Evolutionary conservation across 2,888 invertebrate genomes (phyloP).

Genomic region (Fragum sueziense): DNA sequence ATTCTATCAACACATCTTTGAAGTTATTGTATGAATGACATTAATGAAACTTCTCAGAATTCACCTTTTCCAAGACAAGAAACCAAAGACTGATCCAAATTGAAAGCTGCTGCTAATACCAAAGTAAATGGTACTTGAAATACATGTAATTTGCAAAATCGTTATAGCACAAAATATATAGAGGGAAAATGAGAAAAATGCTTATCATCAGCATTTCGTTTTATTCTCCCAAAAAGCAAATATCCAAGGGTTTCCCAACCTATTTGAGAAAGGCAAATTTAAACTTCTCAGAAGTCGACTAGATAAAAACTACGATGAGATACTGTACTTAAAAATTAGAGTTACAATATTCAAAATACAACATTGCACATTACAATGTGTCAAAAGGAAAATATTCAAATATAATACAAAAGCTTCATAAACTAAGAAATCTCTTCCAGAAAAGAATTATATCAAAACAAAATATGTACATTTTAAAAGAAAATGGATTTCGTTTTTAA

Average conservation of each 20-base stretch:
- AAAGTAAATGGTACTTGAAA: too few species aligned
- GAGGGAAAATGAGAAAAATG: not conserved
- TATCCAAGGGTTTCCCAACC: too few species aligned
- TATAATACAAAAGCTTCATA: not conserved
- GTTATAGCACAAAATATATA: not conserved
- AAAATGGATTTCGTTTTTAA: not conserved
- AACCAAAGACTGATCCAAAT: too few species aligned
- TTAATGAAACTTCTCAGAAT: too few species aligned
- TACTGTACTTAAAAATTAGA: not conserved
- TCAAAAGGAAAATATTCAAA: not conserved
- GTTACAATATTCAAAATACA: not conserved
- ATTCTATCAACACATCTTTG: too few species aligned
- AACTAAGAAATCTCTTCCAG: not conserved
- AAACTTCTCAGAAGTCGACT: not conserved
- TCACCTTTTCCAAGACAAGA: too few species aligned
- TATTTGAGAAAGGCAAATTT: not conserved
- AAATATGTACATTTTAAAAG: not conserved
- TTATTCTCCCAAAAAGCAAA: too few species aligned
- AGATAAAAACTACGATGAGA: not conserved
- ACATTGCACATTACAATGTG: not conserved
- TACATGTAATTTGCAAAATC: too few species aligned
- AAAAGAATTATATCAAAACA: not conserved
- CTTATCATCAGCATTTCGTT: too few species aligned
- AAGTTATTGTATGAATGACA: too few species aligned
- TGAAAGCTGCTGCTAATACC: too few species aligned